Conservation (phyloP, 2,888 invertebrate genomes). For the Phasia obesa region DNA sequence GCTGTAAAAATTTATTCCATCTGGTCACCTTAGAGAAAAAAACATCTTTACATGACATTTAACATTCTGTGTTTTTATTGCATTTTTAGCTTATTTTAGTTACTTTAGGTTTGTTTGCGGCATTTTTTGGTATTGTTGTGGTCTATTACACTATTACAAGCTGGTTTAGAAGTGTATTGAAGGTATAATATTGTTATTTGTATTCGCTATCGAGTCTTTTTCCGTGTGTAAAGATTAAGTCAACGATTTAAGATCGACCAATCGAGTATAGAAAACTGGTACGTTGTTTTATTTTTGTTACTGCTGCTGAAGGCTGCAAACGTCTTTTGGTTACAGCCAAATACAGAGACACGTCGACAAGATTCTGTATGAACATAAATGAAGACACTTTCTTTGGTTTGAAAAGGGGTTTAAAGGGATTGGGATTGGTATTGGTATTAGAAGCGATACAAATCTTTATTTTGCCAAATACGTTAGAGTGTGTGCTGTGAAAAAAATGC, state of each 20-base stretch:
- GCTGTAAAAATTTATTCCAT: neutral
- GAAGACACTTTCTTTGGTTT: slow-evolving; percentile 18
- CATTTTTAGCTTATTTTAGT: slow-evolving; percentile 15
- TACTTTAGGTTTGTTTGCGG: slow-evolving; percentile 50
- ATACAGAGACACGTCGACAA: slow-evolving; percentile 73
- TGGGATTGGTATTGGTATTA: slow-evolving; percentile 36
- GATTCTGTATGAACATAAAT: slow-evolving; percentile 54
- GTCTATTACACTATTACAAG: slow-evolving; percentile 32
- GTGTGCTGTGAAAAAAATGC: slow-evolving; percentile 81
- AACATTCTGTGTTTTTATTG: slow-evolving; percentile 25
- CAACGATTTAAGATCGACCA: slow-evolving; percentile 8
- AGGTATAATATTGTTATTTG: slow-evolving; percentile 24
- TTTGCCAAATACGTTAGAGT: neutral
- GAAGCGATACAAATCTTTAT: neutral
- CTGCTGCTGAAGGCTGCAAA: slow-evolving; percentile 25
- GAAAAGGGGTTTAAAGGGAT: neutral
- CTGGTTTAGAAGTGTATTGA: slow-evolving; percentile 29
- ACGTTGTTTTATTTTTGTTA: slow-evolving; percentile 1
- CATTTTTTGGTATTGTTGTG: slow-evolving; percentile 41
- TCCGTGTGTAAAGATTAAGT: slow-evolving; percentile 32
- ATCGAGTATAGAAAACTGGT: neutral
- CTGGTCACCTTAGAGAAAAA: neutral
- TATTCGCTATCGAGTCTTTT: slow-evolving; percentile 5
- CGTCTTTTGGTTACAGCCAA: slow-evolving; percentile 29
- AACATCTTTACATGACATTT: slow-evolving; percentile 3